Percentiles rank a stretch among this genome's conserved stretches.
Conservation (phyloP, 1,140 invertebrate genomes). For the Meloidogyne exigua region DNA sequence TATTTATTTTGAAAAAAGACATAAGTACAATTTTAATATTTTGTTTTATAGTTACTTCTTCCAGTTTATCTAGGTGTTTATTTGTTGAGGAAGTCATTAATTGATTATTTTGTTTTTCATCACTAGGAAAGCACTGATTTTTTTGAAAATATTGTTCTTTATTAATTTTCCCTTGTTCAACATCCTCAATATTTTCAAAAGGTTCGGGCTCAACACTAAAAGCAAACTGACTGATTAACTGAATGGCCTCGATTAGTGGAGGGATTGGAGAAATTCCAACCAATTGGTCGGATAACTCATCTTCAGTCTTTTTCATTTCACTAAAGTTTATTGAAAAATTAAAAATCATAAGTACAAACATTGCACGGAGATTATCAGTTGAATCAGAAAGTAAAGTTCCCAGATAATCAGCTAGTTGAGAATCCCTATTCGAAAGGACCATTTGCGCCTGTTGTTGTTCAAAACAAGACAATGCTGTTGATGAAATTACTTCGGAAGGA, state of each 20-base stretch:
- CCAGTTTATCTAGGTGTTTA: conserved; percentile 5
- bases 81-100: conserved; percentile 11
- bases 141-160: conserved; percentile 3
- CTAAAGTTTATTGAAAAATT: conserved; percentile 20
- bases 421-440: conserved; percentile 23
- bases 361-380: conserved; percentile 29
- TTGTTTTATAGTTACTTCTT: neutral
- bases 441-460: conserved; percentile 27
- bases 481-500: conserved; percentile 37
- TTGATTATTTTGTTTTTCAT: neutral
- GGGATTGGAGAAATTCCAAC: conserved; percentile 24
- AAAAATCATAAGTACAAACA: conserved; percentile 9
- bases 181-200: conserved; percentile 19
- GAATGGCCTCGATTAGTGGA: conserved; percentile 37
- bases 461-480: conserved; percentile 32
- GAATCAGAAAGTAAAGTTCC: conserved; percentile 31
- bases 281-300: conserved; percentile 40
- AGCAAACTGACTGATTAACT: conserved; percentile 40
- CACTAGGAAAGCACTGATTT: neutral
- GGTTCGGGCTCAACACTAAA: conserved; percentile 45
- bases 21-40: neutral
- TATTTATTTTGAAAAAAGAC: neutral
- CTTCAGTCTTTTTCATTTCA: conserved; percentile 45
- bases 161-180: conserved; percentile 7
- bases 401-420: conserved; percentile 34